Evolutionary conservation across 2,113 vertebrate species (phyloP).

Genomic region (Hyaena hyaena): DNA sequence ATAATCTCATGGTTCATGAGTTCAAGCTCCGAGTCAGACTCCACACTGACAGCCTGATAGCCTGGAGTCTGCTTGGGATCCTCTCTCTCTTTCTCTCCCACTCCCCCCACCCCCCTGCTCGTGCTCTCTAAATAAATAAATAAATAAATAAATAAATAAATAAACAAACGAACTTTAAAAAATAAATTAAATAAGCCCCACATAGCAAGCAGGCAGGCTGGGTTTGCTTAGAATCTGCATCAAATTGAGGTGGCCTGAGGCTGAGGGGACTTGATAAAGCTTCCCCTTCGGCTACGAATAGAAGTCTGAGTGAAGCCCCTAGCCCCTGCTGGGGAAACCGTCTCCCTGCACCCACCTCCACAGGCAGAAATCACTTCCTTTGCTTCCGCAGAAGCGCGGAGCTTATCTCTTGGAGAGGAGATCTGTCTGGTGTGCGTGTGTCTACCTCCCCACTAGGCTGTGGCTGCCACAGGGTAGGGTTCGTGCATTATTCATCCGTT

Average conservation of each 20-base stretch:
- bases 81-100: no score
- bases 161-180: no score
- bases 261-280: not conserved
- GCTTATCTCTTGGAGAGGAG: not conserved
- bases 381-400: not conserved
- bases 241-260: not conserved
- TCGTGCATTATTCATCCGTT: constrained; percentile 28
- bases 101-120: no score
- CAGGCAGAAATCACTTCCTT: not conserved
- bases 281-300: not conserved
- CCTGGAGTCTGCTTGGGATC: no score
- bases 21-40: no score
- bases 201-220: not conserved
- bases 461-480: not conserved
- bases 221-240: not conserved
- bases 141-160: no score
- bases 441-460: not conserved
- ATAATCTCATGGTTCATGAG: no score
- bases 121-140: no score
- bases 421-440: not conserved
- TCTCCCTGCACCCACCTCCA: not conserved
- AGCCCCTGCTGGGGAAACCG: not conserved
- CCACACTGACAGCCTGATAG: no score
- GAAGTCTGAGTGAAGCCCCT: not conserved
- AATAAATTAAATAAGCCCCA: no score